Evolutionary conservation across 2,113 vertebrate genomes (phyloP).

Genomic region (Oreochromis spilurus): DNA sequence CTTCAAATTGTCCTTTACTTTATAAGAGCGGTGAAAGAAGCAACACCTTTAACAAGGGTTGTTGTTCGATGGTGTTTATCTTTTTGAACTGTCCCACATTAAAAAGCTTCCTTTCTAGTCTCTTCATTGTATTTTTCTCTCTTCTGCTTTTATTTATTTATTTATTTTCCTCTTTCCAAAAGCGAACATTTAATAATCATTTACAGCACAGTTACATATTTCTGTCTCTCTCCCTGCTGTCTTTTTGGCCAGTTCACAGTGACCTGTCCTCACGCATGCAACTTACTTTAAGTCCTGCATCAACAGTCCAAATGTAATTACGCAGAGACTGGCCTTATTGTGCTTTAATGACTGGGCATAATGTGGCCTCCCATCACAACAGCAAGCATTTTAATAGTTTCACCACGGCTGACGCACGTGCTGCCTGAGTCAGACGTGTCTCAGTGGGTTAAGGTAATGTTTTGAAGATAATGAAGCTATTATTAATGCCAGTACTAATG

Average conservation of each 20-base stretch:
- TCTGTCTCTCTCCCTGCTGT: not conserved
- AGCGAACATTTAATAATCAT: not conserved
- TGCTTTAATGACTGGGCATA: constrained; percentile 43
- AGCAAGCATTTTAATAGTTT: constrained; percentile 49
- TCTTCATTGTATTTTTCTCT: not conserved
- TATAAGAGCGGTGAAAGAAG: not conserved
- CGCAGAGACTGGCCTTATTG: constrained; percentile 48
- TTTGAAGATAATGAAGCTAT: not conserved
- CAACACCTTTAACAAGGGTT: not conserved
- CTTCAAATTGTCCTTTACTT: not conserved
- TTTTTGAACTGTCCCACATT: not conserved
- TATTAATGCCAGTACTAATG: not conserved
- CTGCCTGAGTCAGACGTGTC: not conserved
- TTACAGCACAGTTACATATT: not conserved
- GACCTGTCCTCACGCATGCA: not conserved
- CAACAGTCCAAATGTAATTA: constrained; percentile 48
- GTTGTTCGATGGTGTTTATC: not conserved
- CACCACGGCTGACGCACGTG: not conserved
- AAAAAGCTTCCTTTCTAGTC: not conserved
- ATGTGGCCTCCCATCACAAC: constrained; percentile 42
- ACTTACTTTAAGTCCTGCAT: constrained; percentile 6
- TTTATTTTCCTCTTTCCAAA: not conserved
- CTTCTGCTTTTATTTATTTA: not conserved
- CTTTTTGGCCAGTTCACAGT: not conserved
- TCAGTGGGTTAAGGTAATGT: not conserved